phyloP scores from a whole-genome alignment of 2,113 vertebrate species.

The Antennarius striatus region DNA sequence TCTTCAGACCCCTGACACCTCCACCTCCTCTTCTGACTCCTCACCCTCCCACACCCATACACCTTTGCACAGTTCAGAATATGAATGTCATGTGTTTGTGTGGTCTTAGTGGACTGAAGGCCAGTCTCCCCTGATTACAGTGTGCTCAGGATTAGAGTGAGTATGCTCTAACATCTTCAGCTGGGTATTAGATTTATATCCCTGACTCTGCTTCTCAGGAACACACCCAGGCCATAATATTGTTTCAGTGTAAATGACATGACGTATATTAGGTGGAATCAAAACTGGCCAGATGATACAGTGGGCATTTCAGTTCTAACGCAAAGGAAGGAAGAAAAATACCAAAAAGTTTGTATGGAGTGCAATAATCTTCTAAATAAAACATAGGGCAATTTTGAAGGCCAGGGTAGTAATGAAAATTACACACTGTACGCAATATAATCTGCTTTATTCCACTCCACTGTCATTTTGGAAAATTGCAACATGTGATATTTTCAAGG shows the following conservation, averaged over 20 bases:
- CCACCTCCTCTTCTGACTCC: too few species aligned
- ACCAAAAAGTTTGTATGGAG: slow-evolving; percentile 39
- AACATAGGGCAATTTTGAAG: slow-evolving; percentile 64
- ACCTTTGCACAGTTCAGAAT: slow-evolving; percentile 44
- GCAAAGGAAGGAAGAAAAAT: slow-evolving; percentile 27
- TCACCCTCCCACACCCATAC: slow-evolving; percentile 1
- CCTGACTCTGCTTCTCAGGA: slow-evolving; percentile 56
- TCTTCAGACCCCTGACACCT: background rate
- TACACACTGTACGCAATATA: slow-evolving; percentile 55
- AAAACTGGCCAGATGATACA: slow-evolving; percentile 42
- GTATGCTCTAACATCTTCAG: slow-evolving; percentile 73
- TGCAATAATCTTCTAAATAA: slow-evolving; percentile 58
- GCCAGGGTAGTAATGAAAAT: slow-evolving; percentile 59
- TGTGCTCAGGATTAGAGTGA: slow-evolving; percentile 73
- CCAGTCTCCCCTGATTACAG: slow-evolving; percentile 74
- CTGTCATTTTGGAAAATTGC: slow-evolving; percentile 72
- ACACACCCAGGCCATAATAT: slow-evolving; percentile 35
- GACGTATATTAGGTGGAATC: slow-evolving; percentile 56
- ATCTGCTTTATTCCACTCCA: slow-evolving; percentile 55
- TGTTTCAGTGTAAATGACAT: slow-evolving; percentile 37
- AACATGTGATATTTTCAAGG: slow-evolving; percentile 59
- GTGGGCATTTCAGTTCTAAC: slow-evolving; percentile 26
- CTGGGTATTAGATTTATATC: slow-evolving; percentile 76
- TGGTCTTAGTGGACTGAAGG: slow-evolving; percentile 56
- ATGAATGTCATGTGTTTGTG: slow-evolving; percentile 38